Evolutionary conservation across 2,888 invertebrate genomes (phyloP), one percentile per base, ranked within the genome.

Genomic region (Eupithecia insigniata): DNA sequence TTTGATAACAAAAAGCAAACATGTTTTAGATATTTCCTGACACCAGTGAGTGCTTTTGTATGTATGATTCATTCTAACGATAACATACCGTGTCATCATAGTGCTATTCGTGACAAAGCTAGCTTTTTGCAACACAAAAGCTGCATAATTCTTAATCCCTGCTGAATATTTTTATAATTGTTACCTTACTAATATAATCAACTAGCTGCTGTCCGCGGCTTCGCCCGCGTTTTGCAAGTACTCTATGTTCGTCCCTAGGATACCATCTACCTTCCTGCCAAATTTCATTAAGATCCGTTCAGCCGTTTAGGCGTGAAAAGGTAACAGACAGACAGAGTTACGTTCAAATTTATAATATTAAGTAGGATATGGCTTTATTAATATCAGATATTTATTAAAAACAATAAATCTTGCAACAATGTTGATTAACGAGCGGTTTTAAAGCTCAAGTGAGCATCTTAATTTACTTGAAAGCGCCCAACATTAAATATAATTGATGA

Each of bases 81-180:
- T 30, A 60, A 30, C 30, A 66, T 32, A 34, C 80, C 86, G 30
- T 36, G 36, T 22, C 36, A n/a, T 62, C n/a, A 60, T 60, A 30
- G 30, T 16, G 30, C 60, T 4, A 18, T 60, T 60, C 60, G 60
- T 60, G 60, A 60, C 60, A 60, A 28, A 30, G 28, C 16, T 30
- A 30, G 18, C 30, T 60, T 60, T 60, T 60, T 30, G 18, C 18
- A 7, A 28, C 28, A 26, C 26, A 58, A 28, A 58, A 5, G 16
- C 28, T 58, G 16, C 28, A 51, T 22, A 12, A 22, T 22, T 10
- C 22, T 51, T 22, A 22, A 4, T 10, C 46, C 46, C n/a, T 51
- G 22, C 22, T 51, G 51, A 22, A 51, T 51, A 22, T 22, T 12
- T 22, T 22, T 51, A 26, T 10, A 22, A 51, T 55, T 55, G 22